A percentile compares a stretch with the other conserved stretches of the same genome.
Evolutionary conservation across 2,113 vertebrate genomes (phyloP).

Genomic region (Dasyornis broadbenti): DNA sequence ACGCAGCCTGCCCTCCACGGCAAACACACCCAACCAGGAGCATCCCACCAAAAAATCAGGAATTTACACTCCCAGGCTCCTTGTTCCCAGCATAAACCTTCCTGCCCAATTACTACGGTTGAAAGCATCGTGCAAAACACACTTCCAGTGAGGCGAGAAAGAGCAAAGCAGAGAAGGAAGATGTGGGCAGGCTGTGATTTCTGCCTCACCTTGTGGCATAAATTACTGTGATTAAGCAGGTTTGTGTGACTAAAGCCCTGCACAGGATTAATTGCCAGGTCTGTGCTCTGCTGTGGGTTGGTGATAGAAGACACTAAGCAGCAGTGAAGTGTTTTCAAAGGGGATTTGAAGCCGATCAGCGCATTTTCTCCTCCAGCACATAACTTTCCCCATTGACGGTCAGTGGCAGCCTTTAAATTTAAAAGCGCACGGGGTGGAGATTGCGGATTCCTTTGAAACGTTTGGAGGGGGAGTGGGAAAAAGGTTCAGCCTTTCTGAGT

Average conservation of each 20-base stretch:
- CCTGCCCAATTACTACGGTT: fast-evolving
- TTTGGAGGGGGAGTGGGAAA: neutral
- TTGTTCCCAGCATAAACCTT: neutral
- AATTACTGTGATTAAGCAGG: neutral
- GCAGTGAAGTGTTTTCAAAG: neutral
- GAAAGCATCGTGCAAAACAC: neutral
- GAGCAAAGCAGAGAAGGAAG: neutral
- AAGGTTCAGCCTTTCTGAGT: neutral
- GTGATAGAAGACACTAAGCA: neutral
- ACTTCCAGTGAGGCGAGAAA: neutral
- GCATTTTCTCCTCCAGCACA: neutral
- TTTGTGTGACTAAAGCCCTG: neutral
- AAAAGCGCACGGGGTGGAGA: neutral
- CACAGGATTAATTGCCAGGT: neutral
- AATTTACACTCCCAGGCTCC: neutral
- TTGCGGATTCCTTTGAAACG: neutral
- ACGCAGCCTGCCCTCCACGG: fast-evolving
- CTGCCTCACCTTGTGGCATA: neutral
- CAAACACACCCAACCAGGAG: neutral
- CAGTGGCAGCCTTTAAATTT: neutral
- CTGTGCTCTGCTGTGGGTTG: neutral
- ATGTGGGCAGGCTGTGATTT: neutral
- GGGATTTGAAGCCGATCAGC: neutral
- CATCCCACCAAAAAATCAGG: neutral
- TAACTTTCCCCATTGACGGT: fast-evolving